Conservation (phyloP, 2,888 invertebrate genomes). For the Octodonta nipae region DNA sequence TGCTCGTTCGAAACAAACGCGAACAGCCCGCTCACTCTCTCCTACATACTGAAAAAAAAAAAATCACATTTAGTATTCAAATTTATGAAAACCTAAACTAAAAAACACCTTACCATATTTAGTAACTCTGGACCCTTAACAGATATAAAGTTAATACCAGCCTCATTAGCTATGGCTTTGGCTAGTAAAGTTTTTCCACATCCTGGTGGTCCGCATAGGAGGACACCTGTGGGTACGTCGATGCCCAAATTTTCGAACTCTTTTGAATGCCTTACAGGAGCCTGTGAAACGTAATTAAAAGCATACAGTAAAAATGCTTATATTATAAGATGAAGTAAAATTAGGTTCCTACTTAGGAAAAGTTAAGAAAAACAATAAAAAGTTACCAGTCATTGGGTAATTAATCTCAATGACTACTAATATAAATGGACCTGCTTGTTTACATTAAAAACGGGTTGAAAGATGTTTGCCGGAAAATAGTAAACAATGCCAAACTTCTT, state of each 20-base stretch:
- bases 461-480: no score
- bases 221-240: slow-evolving; percentile 71
- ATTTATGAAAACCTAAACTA: slow-evolving; percentile 4
- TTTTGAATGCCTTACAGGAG: slow-evolving; percentile 78
- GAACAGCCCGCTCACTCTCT: slow-evolving; percentile 91
- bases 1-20: slow-evolving; percentile 91
- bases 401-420: no score
- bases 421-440: no score
- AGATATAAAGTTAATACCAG: slow-evolving; percentile 95
- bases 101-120: slow-evolving; percentile 64
- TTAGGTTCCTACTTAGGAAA: no score
- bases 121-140: slow-evolving; percentile 96
- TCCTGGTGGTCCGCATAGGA: slow-evolving; percentile 94
- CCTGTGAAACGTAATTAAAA: no score
- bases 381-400: no score
- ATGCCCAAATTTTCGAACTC: slow-evolving; percentile 67
- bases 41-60: slow-evolving; percentile 71
- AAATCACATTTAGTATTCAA: not conserved
- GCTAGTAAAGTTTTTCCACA: slow-evolving; percentile 92
- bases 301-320: no score
- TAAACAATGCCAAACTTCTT: no score
- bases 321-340: no score
- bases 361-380: no score
- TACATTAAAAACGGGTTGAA: no score
- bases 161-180: slow-evolving; percentile 97